Base-by-base conservation (phyloP, 2,888 invertebrate genomes). In the Platycnemis pennipes region DNA sequence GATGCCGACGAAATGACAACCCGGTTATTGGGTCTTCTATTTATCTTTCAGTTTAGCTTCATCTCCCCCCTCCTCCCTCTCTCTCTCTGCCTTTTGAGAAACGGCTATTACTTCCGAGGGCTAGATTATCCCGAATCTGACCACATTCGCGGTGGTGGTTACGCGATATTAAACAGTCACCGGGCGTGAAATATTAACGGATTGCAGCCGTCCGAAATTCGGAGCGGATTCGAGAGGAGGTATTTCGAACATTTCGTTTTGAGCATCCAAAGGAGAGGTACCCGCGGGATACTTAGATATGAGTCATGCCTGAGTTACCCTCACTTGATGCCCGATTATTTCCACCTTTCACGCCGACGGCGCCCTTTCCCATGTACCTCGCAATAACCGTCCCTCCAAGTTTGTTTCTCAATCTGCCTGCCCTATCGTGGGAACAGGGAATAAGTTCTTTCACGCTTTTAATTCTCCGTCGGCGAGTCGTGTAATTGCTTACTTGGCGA, bases 121-220 rank as follows among this genome's bases (percentile, higher is more conserved):
- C 37, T 77, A 77, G 77, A 77, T 77, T 37, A 77, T 77, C 31
- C 77, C 31, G n/a, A 37, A 37, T 13, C 77, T 77, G 77, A 77
- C 77, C 77, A 77, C 77, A 77, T 77, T 13, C 77, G 37, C 77
- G 77, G 77, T 37, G 77, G 1, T 26, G 37, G 77, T 77, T 77
- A 77, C 77, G 77, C 37, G 77, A 77, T 77, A 77, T 77, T 77
- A 77, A 37, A 77, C 77, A 77, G 31, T 77, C 31, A 31, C 7
- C 31, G 77, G 77, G 77, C 77, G 77, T 77, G 77, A 77, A 77
- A 37, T 77, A 77, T 77, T 77, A 77, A 77, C 77, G 77, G 77
- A 77, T 77, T 77, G 31, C 37, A 77, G 37, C 77, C 77, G 31
- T 77, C 37, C 77, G 37, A 77, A 77, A 37, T 77, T 77, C 37